Evolutionary conservation across 2,888 invertebrate species (phyloP).

Genomic region (Volucella bombylans): DNA sequence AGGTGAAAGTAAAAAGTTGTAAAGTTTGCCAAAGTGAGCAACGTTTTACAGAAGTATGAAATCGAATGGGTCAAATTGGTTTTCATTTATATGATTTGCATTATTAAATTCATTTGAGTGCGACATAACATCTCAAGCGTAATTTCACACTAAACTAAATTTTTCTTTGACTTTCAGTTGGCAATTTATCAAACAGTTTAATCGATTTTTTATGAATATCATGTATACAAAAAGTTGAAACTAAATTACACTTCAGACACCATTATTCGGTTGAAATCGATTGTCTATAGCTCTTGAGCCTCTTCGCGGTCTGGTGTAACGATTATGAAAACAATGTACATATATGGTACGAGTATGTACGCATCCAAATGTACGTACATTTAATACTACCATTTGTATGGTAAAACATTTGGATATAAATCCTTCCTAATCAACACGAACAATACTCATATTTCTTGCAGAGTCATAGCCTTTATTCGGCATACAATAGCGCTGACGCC

Average conservation of each 20-base stretch:
- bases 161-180: too few species aligned
- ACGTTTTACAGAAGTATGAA: too few species aligned
- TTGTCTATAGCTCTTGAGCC: background rate
- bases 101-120: too few species aligned
- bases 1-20: too few species aligned
- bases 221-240: conserved; percentile 14
- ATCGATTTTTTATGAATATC: background rate
- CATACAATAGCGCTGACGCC: conserved; percentile 15
- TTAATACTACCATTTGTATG: background rate
- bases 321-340: background rate
- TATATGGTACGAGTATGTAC: too few species aligned
- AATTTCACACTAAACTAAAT: too few species aligned
- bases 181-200: conserved; percentile 39
- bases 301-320: too few species aligned
- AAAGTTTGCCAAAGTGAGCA: too few species aligned
- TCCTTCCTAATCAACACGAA: conserved; percentile 16
- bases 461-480: conserved; percentile 9
- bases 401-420: conserved; percentile 4
- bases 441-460: conserved; percentile 15
- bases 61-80: too few species aligned
- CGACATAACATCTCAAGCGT: too few species aligned
- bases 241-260: conserved; percentile 13
- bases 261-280: conserved; percentile 18
- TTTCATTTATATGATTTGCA: too few species aligned
- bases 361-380: conserved; percentile 9